These are phyloP conservation scores for Chrysotoxum bicinctum DNA, from an alignment of 2,888 invertebrate species.

Conservation along the genomic window DNA sequence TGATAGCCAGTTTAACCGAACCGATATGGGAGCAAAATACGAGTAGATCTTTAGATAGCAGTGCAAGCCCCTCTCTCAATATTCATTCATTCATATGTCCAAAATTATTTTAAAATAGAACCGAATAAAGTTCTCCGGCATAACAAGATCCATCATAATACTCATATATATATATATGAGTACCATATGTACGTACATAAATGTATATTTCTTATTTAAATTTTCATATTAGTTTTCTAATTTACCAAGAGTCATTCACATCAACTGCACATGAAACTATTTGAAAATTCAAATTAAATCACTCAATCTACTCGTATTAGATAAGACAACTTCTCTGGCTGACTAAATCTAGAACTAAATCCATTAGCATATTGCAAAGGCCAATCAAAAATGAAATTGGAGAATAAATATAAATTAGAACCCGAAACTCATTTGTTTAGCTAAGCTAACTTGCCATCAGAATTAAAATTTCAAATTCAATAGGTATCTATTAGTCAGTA, in stretches of 20 bases:
- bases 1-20: too few species aligned
- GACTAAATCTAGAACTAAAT: conserved; percentile 30
- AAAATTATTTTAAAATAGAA: too few species aligned
- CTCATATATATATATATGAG: too few species aligned
- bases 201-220: background rate
- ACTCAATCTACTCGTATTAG: background rate
- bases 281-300: background rate
- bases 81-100: too few species aligned
- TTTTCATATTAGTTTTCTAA: background rate
- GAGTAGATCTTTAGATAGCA: too few species aligned
- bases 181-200: too few species aligned
- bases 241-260: background rate
- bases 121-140: too few species aligned
- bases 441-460: background rate
- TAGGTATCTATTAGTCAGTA: too few species aligned
- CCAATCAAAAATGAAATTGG: conserved; percentile 34
- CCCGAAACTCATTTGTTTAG: conserved; percentile 48
- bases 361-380: conserved; percentile 60
- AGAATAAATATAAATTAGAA: conserved; percentile 50
- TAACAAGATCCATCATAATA: too few species aligned
- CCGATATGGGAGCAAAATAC: too few species aligned
- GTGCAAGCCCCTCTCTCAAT: too few species aligned
- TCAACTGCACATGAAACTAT: background rate
- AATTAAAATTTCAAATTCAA: conserved; percentile 21
- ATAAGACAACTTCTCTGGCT: background rate